Evolutionary conservation across 2,113 vertebrate genomes (phyloP), one percentile per base, ranked within the genome.

Genomic region (Lepidothrix coronata): DNA sequence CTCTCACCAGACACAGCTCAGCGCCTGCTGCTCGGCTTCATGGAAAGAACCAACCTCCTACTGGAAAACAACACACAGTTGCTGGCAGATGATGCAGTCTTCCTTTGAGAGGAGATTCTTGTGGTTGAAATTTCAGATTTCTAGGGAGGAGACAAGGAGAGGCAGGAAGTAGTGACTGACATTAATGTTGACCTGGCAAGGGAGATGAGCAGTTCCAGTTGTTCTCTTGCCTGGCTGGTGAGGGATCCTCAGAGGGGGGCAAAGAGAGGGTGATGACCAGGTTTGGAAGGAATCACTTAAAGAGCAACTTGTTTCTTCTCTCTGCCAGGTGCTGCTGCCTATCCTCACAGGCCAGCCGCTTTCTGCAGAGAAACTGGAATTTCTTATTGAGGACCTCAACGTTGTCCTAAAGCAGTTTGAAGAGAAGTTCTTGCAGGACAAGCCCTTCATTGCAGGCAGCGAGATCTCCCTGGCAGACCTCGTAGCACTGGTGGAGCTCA

Each of bases 401-500:
- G 22, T 91, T 41, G 97, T 97, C 15, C 94, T 99, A 75, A 91
- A 97, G 35, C 61, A 98, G 54, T 96, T 99, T 35, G 98, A 99
- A 91, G 96, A 98, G 46, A 98, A 98, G 33, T 99, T 99, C 96
- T 97, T 99, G 66, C 97, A 98, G 96, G 96, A 98, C 93, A 98
- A 97, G 71, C 92, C 96, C 30, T 99, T 99, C 96, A 98, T 99
- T 0, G 44, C 80, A 2, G 98, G 98, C 20, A 81, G 97, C 0
- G 91, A 98, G 46, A 91, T 99, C 93, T 99, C 99, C 31, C 51
- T 99, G 98, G 99, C 99, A 6, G 99, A 99, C 46, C 59, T 99
- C 23, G 94, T 98, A 52, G 99, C 99, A 1, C 27, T 99, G 44
- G 98, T 98, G 12, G 99, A 99, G 89, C 93, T 99, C 92, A 99